A percentile compares a stretch with the other conserved stretches of the same genome.
phyloP scores from a whole-genome alignment of 2,888 invertebrate species.

The Barypeithes pellucidus region DNA sequence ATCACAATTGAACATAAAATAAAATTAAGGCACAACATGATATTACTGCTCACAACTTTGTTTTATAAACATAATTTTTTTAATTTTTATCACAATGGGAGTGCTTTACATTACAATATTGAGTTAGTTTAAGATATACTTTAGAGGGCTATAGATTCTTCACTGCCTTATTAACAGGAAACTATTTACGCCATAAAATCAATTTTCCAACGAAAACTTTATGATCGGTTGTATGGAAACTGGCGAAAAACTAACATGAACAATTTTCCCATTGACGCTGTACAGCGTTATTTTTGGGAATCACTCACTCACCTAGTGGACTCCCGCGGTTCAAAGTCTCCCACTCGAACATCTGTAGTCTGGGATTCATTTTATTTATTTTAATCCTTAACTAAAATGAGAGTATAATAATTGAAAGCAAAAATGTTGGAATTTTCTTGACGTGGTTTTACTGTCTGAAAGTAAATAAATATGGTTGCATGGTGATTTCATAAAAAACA shows the following conservation, averaged over 20 bases:
- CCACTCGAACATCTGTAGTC: constrained; percentile 22
- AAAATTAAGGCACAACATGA: too few relatives aligned
- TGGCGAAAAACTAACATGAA: constrained; percentile 24
- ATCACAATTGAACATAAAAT: too few relatives aligned
- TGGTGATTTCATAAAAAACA: too few relatives aligned
- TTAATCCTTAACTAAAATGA: background rate
- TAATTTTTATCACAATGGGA: too few relatives aligned
- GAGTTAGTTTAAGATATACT: background rate
- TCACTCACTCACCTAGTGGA: constrained; percentile 53
- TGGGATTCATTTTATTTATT: constrained; percentile 27
- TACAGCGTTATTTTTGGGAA: constrained; percentile 51
- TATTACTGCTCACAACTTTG: too few relatives aligned
- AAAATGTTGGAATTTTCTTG: background rate
- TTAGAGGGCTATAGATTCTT: background rate
- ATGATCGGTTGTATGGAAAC: constrained; percentile 17
- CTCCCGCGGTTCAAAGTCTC: constrained; percentile 25
- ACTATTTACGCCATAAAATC: constrained; percentile 12
- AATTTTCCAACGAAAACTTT: constrained; percentile 14
- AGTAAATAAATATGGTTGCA: too few relatives aligned
- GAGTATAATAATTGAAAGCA: background rate
- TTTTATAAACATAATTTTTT: too few relatives aligned
- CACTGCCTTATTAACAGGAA: background rate
- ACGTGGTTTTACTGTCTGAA: background rate
- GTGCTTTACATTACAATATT: too few relatives aligned
- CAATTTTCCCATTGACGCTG: constrained; percentile 29